phyloP scores from a whole-genome alignment of 2,888 invertebrate species.

The Cataglyphis rosenhaueri region DNA sequence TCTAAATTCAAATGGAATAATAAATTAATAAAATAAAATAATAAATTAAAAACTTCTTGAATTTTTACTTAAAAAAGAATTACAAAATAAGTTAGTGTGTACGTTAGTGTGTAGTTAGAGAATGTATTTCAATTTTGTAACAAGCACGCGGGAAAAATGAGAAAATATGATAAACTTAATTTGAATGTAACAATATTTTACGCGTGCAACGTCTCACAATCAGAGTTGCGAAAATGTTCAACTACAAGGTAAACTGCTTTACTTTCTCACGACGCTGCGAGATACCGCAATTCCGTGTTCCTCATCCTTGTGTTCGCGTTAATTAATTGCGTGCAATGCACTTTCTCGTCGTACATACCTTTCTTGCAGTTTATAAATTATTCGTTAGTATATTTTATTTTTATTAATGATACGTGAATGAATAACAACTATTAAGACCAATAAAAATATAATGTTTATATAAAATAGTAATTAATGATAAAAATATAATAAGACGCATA shows the following conservation, averaged over 20 bases:
- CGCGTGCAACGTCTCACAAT: not conserved
- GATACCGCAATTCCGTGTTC: slow-evolving; percentile 18
- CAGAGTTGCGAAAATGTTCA: not conserved
- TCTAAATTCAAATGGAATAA: not conserved
- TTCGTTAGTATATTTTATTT: not conserved
- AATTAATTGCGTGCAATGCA: slow-evolving; percentile 29
- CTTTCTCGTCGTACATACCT: slow-evolving; percentile 17
- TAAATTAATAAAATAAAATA: not conserved
- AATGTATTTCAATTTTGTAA: not conserved
- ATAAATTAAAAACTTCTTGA: not conserved
- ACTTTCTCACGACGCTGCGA: slow-evolving; percentile 12
- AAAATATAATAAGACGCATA: not conserved
- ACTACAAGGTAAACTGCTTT: not conserved
- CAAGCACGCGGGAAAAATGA: not conserved
- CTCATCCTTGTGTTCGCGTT: not conserved
- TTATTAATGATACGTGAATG: not conserved
- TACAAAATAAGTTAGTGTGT: not conserved
- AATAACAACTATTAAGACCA: not conserved
- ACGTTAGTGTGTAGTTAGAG: not conserved
- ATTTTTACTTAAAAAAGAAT: not conserved
- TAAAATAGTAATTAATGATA: not conserved
- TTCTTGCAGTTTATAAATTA: slow-evolving; percentile 1
- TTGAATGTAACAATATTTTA: slow-evolving; percentile 3
- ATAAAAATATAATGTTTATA: not conserved
- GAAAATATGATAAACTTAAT: not conserved